A percentile compares a stretch with the other conserved stretches of the same genome.
Conservation (phyloP, 2,113 vertebrate genomes). For the Ancistrus triradiatus region DNA sequence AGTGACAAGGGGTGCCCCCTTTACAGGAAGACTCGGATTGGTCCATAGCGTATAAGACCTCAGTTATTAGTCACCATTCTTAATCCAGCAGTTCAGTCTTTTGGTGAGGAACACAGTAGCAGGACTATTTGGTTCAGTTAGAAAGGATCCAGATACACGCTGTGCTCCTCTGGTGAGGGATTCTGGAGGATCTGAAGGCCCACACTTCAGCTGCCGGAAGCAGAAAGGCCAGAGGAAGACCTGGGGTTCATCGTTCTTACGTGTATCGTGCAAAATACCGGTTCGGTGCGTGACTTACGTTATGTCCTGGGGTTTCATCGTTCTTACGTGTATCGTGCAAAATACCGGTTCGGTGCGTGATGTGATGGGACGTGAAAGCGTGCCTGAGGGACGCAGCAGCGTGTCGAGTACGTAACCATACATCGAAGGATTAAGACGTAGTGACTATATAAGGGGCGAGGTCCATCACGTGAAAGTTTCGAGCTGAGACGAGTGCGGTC, state of each 20-base stretch:
- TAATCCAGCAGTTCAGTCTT: slow-evolving; percentile 22
- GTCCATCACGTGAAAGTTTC: slow-evolving; percentile 13
- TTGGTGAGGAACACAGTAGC: slow-evolving; percentile 29
- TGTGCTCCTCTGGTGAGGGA: slow-evolving; percentile 15
- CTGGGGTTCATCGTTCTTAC: no score
- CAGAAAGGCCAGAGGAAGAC: slow-evolving; percentile 19
- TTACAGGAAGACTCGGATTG: slow-evolving; percentile 37
- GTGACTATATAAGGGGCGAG: slow-evolving; percentile 33
- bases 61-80: slow-evolving; percentile 1
- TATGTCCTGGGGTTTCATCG: no score
- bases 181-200: slow-evolving; percentile 29
- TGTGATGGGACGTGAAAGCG: not conserved
- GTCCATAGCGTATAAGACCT: slow-evolving; percentile 14
- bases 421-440: slow-evolving; percentile 19
- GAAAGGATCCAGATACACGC: slow-evolving; percentile 32
- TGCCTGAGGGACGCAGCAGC: no score
- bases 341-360: not conserved
- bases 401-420: no score
- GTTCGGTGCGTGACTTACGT: no score
- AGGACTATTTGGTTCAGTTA: slow-evolving; percentile 26
- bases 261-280: slow-evolving; percentile 20
- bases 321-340: no score
- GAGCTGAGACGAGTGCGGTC: no score
- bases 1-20: slow-evolving; percentile 12
- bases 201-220: no score